Conservation (phyloP, 1,140 invertebrate genomes). For the Drosophila yakuba region DNA sequence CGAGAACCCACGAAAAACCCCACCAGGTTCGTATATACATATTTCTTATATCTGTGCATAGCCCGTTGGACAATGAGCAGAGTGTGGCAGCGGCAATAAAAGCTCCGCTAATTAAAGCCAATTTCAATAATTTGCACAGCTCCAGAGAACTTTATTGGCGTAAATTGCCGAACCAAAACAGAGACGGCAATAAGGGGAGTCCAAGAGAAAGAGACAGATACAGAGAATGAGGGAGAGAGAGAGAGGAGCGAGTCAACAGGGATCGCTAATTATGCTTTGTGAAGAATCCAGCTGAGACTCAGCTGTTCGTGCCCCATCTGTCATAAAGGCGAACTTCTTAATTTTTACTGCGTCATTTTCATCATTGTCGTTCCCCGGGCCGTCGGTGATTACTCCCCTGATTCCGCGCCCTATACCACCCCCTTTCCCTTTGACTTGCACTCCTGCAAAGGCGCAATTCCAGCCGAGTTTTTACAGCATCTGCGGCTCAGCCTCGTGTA, state of each 20-base stretch:
- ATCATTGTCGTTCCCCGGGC: conserved; percentile 79
- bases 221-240: conserved; percentile 5
- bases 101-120: conserved; percentile 79
- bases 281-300: conserved; percentile 55
- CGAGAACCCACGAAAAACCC: conserved; percentile 33
- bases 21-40: conserved; percentile 26
- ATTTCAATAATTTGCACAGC: conserved; percentile 77
- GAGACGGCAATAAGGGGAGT: conserved; percentile 10
- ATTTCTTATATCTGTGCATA: conserved; percentile 1
- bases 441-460: conserved; percentile 63
- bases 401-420: conserved; percentile 24
- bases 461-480: conserved; percentile 62
- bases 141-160: conserved; percentile 67
- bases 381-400: conserved; percentile 36
- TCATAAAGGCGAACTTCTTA: conserved; percentile 84
- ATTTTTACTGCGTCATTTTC: conserved; percentile 84
- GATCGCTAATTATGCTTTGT: conserved; percentile 79
- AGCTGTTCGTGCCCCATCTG: conserved; percentile 83
- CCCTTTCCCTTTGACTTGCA: conserved; percentile 28
- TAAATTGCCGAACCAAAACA: conserved; percentile 63
- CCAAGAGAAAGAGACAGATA: conserved; percentile 1
- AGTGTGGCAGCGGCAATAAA: conserved; percentile 66
- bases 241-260: conserved; percentile 11
- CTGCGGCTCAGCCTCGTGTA: conserved; percentile 41
- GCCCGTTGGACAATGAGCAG: conserved; percentile 26